phyloP scores from a whole-genome alignment of 2,113 vertebrate genomes.

The Cyanoderma ruficeps region DNA sequence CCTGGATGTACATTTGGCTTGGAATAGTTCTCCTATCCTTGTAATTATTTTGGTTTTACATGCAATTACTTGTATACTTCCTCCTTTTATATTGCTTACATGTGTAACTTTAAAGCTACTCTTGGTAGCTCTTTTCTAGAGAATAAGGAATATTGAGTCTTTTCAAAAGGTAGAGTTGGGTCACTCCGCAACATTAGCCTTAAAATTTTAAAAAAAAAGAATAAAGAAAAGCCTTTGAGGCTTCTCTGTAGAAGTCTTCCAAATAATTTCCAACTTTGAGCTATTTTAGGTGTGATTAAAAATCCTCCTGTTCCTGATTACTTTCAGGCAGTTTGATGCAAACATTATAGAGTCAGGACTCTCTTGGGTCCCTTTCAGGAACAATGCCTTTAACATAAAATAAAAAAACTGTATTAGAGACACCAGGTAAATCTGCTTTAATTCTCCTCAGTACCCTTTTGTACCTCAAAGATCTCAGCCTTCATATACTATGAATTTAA shows the following conservation, averaged over 20 bases:
- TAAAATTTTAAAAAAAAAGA: not conserved
- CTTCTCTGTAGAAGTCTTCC: not conserved
- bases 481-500: not conserved
- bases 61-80: not conserved
- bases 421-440: not conserved
- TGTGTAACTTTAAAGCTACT: not conserved
- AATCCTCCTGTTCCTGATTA: not conserved
- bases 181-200: not conserved
- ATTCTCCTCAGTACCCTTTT: not conserved
- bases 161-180: not conserved
- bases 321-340: not conserved
- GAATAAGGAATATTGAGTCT: not conserved
- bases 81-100: not conserved
- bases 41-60: slow-evolving; percentile 22
- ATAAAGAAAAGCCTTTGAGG: not conserved
- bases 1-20: not conserved
- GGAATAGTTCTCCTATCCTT: not conserved
- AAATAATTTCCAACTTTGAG: not conserved
- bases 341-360: not conserved
- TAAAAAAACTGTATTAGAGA: not conserved
- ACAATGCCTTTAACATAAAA: not conserved
- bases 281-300: not conserved
- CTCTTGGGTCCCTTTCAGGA: not conserved
- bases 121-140: not conserved
- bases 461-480: not conserved